phyloP scores from a whole-genome alignment of 2,113 vertebrate genomes.

The Sinocyclocheilus maitianheensis region DNA sequence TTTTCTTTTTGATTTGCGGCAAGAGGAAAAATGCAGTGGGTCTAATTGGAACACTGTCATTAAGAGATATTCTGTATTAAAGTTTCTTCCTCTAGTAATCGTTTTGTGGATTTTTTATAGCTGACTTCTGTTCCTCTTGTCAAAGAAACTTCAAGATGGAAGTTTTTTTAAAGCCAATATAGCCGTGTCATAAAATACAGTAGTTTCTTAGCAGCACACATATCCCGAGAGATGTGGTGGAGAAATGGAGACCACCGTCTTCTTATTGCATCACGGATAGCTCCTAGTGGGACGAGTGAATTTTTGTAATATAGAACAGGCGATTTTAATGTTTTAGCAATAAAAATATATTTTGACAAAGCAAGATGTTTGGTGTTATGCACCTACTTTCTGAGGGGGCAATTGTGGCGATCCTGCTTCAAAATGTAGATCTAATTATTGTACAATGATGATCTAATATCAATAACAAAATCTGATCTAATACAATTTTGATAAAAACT shows the following conservation, averaged over 20 bases:
- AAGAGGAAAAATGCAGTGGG: slow-evolving; percentile 75
- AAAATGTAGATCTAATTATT: background rate
- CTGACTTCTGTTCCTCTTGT: slow-evolving; percentile 66
- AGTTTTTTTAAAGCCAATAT: slow-evolving; percentile 71
- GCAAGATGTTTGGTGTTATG: background rate
- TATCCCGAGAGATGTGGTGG: slow-evolving; percentile 53
- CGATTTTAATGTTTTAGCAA: slow-evolving; percentile 25
- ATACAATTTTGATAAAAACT: background rate
- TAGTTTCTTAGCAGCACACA: slow-evolving; percentile 49
- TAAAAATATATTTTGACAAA: slow-evolving; percentile 23
- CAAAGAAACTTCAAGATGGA: slow-evolving; percentile 67
- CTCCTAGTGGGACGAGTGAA: slow-evolving; percentile 25
- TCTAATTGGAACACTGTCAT: slow-evolving; percentile 81
- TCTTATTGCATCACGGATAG: slow-evolving; percentile 46
- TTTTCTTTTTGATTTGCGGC: slow-evolving; percentile 80
- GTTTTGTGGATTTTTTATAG: slow-evolving; percentile 58
- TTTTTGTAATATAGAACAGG: slow-evolving; percentile 45
- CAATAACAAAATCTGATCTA: background rate
- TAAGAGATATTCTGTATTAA: slow-evolving; percentile 80
- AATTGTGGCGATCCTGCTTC: background rate
- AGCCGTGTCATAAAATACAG: slow-evolving; percentile 66
- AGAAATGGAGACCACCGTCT: slow-evolving; percentile 46
- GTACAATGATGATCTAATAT: too few species aligned
- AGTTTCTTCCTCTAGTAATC: slow-evolving; percentile 75
- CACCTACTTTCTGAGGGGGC: background rate